Base-by-base conservation (phyloP, 2,888 invertebrate genomes). In the Colostygia pectinataria region DNA sequence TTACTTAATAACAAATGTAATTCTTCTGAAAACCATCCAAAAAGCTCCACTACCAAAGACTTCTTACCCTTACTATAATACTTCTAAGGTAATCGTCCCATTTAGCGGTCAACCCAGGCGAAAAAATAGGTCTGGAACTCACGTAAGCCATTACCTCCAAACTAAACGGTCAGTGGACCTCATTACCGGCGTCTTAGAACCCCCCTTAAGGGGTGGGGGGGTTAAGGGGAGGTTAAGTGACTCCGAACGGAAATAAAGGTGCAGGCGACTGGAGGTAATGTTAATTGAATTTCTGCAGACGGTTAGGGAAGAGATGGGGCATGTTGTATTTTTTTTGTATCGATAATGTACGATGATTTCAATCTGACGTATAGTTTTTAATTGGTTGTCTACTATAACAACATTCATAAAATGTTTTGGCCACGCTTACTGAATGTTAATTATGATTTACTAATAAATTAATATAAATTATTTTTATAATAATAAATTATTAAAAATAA, bases 271-370 rank as follows among this genome's bases (percentile, higher is more conserved):
- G 90, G 83, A 90, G 90, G 90, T 90, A 90, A 90, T 90, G 90
- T 90, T 90, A 90, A 90, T 90, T 90, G 90, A 90, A 90, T 90
- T 89, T 90, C 89, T 88, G 87, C 89, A 88, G 88, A 89, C 89
- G 87, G 75, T 57, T 73, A 68, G 57, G 48, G 46, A 78, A 84
- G 77, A 61, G 81, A 41, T 61, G 79, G 66, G 56, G 15, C 10
- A 2, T 37, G 49, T 65, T 56, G 65, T 59, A 65, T 31, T 18
- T 53, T 52, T 55, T 47, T 54, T 55, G 49, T 52, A 40, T 65
- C 61, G 60, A 61, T 33, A 20, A 24, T 33, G 25, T 0, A 13
- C 9, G n/a, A n/a, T n/a, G n/a, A n/a, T n/a, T n/a, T n/a, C n/a
- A n/a, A n/a, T n/a, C n/a, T n/a, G n/a, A n/a, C n/a, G n/a, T n/a